Evolutionary conservation across 2,888 invertebrate genomes (phyloP).

Genomic region (Idaea aversata): DNA sequence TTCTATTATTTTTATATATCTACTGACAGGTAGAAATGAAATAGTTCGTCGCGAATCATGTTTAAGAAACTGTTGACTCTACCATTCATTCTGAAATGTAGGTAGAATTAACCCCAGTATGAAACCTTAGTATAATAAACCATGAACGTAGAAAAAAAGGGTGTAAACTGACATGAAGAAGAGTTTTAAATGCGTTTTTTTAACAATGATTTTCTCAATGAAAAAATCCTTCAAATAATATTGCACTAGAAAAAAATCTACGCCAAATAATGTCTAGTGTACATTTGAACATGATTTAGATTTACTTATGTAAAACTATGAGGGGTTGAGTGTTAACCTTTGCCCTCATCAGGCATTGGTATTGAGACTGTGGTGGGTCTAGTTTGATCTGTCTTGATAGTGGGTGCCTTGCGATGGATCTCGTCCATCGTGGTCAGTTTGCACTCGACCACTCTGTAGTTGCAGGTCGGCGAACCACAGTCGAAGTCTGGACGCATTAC

Average conservation of each 20-base stretch:
- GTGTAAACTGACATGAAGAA: neutral
- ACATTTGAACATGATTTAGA: neutral
- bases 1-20: neutral
- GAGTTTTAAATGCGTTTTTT: neutral
- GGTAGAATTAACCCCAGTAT: too few relatives aligned
- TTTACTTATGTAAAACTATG: neutral
- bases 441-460: constrained; percentile 74
- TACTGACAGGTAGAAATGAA: too few relatives aligned
- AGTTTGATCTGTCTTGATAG: constrained; percentile 38
- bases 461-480: constrained; percentile 66
- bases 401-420: constrained; percentile 48
- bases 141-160: too few relatives aligned
- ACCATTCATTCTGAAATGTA: too few relatives aligned
- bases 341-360: constrained; percentile 80
- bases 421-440: constrained; percentile 72
- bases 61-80: too few relatives aligned
- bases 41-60: too few relatives aligned
- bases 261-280: constrained; percentile 35
- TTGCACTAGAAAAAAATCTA: constrained; percentile 16
- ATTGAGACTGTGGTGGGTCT: constrained; percentile 79
- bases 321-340: constrained; percentile 56
- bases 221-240: neutral
- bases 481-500: constrained; percentile 65
- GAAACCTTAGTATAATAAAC: too few relatives aligned
- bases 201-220: neutral